Base-by-base conservation (phyloP, 2,113 vertebrate genomes). In the Ancistrus triradiatus region DNA sequence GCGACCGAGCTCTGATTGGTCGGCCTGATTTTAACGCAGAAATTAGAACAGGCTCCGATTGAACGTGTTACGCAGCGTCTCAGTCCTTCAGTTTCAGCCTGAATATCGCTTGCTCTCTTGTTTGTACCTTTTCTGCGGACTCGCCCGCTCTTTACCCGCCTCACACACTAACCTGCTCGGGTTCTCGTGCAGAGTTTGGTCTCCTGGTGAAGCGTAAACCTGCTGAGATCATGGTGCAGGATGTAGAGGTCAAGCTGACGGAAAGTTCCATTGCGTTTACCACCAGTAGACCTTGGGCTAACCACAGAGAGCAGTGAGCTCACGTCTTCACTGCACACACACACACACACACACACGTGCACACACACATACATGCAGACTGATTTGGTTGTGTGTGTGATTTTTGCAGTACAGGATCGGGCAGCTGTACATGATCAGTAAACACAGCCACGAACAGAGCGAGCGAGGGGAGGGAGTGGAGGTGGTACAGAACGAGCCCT, bases 401-500 rank as follows among this genome's bases (percentile, higher is more conserved):
- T 73, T 81, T n/a, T n/a, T n/a, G 82, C 53, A 87, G 85, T 89
- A 88, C 80, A 86, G 83, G 80, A 86, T 90, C 27, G 91, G 91
- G 25, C 90, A 92, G 72, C 85, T 91, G 69, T 92, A 91, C 71
- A 93, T 92, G 89, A 91, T 93, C 83, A 92, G 91, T 85, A 93
- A 92, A 58, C 91, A 93, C 60, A 93, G 91, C 80, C 86, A 92
- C 2, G 91, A 93, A 53, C 91, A 93, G 81, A 93, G 91, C 9
- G 90, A 92, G 71, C 86, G 90, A 31, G 93, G 95, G 6, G 95
- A 98, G 79, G 95, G 95, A 0, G 95, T 98, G 72, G 95, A 98
- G 71, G 91, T 93, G 7, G 89, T 92, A 59, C 90, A 91, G 78
- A 93, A 93, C 0, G 88, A 93, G 6, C 91, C 90, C 62, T 92